A percentile compares a stretch with the other conserved stretches of the same genome.
These are phyloP conservation scores for Drosophila lacicola DNA, from an alignment of 2,888 invertebrate genomes.

Conservation along the genomic window DNA sequence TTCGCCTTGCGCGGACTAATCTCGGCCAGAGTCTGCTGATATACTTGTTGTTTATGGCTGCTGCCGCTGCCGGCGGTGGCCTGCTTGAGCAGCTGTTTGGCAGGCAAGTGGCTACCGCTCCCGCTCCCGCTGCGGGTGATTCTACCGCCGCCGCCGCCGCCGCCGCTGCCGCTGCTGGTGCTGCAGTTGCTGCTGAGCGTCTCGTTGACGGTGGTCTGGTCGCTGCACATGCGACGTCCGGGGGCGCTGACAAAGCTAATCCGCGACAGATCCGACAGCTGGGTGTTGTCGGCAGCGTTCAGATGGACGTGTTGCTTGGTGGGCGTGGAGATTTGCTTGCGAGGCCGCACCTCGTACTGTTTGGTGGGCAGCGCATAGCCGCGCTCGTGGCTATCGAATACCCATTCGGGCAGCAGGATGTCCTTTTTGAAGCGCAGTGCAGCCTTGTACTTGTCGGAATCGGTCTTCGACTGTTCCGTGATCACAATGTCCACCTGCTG, in stretches of 20 bases:
- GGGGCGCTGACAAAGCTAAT: conserved; percentile 70
- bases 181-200: conserved; percentile 49
- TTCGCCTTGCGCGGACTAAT: conserved; percentile 89
- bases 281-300: conserved; percentile 66
- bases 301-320: conserved; percentile 86
- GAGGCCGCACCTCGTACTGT: conserved; percentile 87
- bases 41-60: conserved; percentile 10
- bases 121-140: conserved; percentile 1
- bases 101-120: neutral
- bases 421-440: conserved; percentile 84
- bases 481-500: conserved; percentile 84
- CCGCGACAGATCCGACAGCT: conserved; percentile 82
- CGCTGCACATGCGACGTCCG: conserved; percentile 65
- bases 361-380: conserved; percentile 89
- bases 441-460: conserved; percentile 83
- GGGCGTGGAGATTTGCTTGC: conserved; percentile 90
- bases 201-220: conserved; percentile 68
- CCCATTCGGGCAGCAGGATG: conserved; percentile 92
- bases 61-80: conserved; percentile 35
- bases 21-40: conserved; percentile 71
- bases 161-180: conserved; percentile 20
- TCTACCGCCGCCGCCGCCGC: neutral
- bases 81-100: conserved; percentile 63
- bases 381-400: conserved; percentile 90
- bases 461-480: conserved; percentile 80